phyloP scores from a whole-genome alignment of 1,140 invertebrate species.

The Drosophila kurseongensis region DNA sequence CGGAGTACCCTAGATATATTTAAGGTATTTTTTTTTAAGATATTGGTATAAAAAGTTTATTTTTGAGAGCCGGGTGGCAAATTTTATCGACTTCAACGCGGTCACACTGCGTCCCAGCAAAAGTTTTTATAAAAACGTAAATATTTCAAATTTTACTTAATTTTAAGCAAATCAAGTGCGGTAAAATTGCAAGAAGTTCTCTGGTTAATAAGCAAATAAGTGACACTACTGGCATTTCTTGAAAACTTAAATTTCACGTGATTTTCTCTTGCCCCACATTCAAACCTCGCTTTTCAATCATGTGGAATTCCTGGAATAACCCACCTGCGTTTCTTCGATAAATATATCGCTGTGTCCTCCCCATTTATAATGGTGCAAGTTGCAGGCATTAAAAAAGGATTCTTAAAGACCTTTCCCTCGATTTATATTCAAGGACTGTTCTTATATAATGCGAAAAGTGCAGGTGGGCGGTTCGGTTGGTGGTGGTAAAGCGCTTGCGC shows the following conservation, averaged over 20 bases:
- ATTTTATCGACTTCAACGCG: no score
- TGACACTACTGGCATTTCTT: neutral
- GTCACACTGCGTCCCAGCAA: neutral
- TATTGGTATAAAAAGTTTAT: no score
- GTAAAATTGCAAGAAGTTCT: neutral
- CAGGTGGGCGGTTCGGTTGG: conserved; percentile 33
- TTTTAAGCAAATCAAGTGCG: conserved; percentile 18
- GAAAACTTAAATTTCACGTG: neutral
- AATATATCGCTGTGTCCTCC: conserved; percentile 20
- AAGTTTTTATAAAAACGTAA: conserved; percentile 45
- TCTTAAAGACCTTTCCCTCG: neutral
- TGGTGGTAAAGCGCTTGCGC: conserved; percentile 42
- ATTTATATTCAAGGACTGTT: conserved; percentile 29
- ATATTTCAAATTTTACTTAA: conserved; percentile 28
- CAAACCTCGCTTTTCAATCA: conserved; percentile 2
- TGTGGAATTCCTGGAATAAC: conserved; percentile 28
- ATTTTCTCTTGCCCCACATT: conserved; percentile 6
- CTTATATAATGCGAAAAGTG: conserved; percentile 46
- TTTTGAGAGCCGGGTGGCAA: no score
- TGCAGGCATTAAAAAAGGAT: neutral
- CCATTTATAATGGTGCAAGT: neutral
- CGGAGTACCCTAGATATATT: no score
- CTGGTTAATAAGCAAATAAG: neutral
- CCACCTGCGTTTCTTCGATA: neutral
- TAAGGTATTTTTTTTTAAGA: no score